These are phyloP conservation scores for Cossypha dichroa DNA, from an alignment of 2,797 vertebrate species.

Conservation along the genomic window DNA sequence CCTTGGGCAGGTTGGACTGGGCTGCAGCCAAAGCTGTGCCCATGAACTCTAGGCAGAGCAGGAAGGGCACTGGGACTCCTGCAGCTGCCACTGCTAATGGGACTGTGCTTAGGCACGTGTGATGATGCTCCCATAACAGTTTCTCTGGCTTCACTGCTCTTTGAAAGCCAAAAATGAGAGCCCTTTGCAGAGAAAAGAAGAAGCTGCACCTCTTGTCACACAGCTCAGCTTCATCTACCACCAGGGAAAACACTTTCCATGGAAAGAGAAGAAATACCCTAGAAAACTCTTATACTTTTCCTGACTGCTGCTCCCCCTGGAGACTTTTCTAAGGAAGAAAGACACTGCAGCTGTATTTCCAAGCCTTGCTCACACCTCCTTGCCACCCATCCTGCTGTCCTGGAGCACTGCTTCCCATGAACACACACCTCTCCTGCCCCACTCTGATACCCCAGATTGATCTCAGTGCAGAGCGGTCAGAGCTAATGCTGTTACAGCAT, in stretches of 20 bases:
- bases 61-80: not conserved
- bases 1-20: not conserved
- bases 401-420: not conserved
- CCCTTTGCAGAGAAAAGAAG: not conserved
- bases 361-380: not conserved
- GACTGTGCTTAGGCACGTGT: fast-evolving
- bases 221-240: not conserved
- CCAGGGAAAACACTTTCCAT: not conserved
- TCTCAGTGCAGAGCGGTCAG: not conserved
- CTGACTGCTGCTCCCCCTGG: not conserved
- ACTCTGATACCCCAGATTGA: not conserved
- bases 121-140: not conserved
- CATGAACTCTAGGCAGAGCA: not conserved
- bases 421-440: not conserved
- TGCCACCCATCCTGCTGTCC: fast-evolving
- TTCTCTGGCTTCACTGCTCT: not conserved
- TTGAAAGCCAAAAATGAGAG: not conserved
- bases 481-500: not conserved
- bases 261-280: not conserved
- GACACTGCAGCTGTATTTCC: not conserved
- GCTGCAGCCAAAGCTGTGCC: not conserved
- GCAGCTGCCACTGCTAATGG: fast-evolving
- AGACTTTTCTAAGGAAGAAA: not conserved
- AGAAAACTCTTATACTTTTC: not conserved
- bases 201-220: not conserved